Conservation (phyloP, 2,113 vertebrate genomes). For the Gadus chalcogrammus region DNA sequence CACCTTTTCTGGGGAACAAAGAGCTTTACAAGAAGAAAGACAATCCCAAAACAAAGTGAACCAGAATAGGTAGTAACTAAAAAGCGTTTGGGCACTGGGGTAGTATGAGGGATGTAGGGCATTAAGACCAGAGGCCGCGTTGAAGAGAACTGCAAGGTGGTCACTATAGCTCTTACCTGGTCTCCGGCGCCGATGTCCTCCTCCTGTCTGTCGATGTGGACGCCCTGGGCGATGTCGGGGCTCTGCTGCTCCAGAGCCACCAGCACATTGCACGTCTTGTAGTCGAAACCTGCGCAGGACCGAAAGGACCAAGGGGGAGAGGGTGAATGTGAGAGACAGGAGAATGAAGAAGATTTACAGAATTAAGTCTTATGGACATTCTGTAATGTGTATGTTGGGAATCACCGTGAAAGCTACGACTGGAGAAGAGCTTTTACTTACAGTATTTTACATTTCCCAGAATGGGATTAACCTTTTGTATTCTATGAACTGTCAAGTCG, state of each 20-base stretch:
- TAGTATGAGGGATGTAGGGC: too few species aligned
- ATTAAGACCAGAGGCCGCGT: too few species aligned
- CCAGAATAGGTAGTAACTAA: too few species aligned
- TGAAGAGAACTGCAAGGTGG: too few species aligned
- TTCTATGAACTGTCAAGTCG: not conserved
- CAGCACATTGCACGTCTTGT: conserved; percentile 95
- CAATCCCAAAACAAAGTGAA: too few species aligned
- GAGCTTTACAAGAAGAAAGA: too few species aligned
- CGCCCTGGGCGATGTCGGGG: conserved; percentile 93
- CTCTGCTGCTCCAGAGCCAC: conserved; percentile 96
- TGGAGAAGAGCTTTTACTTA: not conserved
- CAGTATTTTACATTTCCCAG: not conserved
- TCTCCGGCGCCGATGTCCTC: conserved; percentile 95
- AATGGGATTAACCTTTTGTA: not conserved
- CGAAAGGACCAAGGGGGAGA: not conserved
- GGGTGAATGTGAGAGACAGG: not conserved
- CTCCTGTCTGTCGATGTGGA: conserved; percentile 85
- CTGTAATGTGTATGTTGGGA: too few species aligned
- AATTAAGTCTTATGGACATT: too few species aligned
- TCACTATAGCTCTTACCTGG: conserved; percentile 73
- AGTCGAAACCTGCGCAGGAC: conserved; percentile 85
- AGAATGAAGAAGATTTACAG: too few species aligned
- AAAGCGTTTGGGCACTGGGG: too few species aligned
- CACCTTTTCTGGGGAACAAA: too few species aligned
- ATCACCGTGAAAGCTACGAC: too few species aligned